Conservation (phyloP, 1,140 invertebrate genomes). For the Drosophila lacteicornis region DNA sequence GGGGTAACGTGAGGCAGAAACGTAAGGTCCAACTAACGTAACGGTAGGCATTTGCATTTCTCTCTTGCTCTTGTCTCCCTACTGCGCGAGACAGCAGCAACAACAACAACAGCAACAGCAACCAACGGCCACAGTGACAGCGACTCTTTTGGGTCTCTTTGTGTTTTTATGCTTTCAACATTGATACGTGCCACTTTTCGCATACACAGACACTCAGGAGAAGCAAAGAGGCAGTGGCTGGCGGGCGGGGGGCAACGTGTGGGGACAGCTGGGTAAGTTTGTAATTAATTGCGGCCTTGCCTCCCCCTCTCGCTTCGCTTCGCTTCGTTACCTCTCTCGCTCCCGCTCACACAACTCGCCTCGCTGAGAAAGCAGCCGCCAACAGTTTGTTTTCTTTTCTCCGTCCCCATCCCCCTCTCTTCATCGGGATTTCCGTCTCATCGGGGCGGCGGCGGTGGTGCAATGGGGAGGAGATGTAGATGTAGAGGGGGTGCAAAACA, state of each 20-base stretch:
- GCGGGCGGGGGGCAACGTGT: constrained; percentile 27
- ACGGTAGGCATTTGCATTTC: constrained; percentile 34
- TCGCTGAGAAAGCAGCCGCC: constrained; percentile 32
- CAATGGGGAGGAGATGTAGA: constrained; percentile 13
- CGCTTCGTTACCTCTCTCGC: constrained; percentile 10
- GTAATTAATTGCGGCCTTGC: constrained; percentile 81
- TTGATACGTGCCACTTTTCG: constrained; percentile 78
- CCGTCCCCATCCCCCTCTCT: constrained; percentile 25
- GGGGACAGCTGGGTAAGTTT: constrained; percentile 76
- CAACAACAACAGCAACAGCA: constrained; percentile 7
- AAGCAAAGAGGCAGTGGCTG: constrained; percentile 3
- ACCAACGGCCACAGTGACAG: constrained; percentile 8
- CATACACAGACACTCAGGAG: constrained; percentile 35
- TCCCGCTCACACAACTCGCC: background rate
- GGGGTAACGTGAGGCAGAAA: constrained; percentile 5
- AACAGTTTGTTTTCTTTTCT: constrained; percentile 54
- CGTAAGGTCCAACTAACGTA: constrained; percentile 14
- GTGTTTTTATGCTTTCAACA: constrained; percentile 76
- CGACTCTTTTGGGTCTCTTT: constrained; percentile 37
- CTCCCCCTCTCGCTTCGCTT: constrained; percentile 32
- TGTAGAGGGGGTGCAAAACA: constrained; percentile 19
- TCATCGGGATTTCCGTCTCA: constrained; percentile 35
- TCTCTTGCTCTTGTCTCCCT: constrained; percentile 24
- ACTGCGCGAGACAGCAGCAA: constrained; percentile 2
- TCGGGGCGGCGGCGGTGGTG: constrained; percentile 4